These are phyloP conservation scores for Nothoprocta pentlandii DNA, from an alignment of 2,113 vertebrate species.

Conservation along the genomic window DNA sequence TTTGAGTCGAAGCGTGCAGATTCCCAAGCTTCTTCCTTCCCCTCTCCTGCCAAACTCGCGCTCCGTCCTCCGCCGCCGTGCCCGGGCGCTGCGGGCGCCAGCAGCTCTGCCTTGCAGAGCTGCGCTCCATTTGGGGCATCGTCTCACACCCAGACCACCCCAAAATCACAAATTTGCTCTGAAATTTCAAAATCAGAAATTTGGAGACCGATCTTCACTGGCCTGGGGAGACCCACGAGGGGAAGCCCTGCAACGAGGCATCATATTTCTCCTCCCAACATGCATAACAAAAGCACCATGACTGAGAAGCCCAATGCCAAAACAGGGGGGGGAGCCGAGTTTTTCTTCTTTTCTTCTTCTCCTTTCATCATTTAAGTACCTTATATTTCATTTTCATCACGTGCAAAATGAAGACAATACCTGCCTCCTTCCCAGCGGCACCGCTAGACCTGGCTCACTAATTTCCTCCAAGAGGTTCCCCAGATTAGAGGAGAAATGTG, in stretches of 20 bases:
- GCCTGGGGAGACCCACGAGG: background rate
- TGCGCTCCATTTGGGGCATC: background rate
- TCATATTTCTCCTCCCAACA: background rate
- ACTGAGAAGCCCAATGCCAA: background rate
- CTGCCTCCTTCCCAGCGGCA: background rate
- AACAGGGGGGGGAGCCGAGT: background rate
- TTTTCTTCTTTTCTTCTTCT: background rate
- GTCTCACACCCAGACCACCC: accelerated
- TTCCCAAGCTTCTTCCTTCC: background rate
- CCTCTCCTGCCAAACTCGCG: background rate
- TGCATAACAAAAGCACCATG: background rate
- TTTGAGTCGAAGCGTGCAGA: background rate
- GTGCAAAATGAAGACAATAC: background rate
- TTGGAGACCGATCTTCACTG: background rate
- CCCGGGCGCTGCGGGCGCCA: background rate
- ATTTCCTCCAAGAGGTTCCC: background rate
- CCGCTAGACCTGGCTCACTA: background rate
- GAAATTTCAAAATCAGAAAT: background rate
- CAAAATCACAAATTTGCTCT: background rate
- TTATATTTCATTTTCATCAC: background rate
- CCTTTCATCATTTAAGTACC: background rate
- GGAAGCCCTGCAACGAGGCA: background rate
- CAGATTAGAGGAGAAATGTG: background rate
- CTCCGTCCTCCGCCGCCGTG: accelerated
- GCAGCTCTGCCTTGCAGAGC: background rate